These are phyloP conservation scores for Aphodius granarius DNA, from an alignment of 2,888 invertebrate genomes.

Conservation along the genomic window DNA sequence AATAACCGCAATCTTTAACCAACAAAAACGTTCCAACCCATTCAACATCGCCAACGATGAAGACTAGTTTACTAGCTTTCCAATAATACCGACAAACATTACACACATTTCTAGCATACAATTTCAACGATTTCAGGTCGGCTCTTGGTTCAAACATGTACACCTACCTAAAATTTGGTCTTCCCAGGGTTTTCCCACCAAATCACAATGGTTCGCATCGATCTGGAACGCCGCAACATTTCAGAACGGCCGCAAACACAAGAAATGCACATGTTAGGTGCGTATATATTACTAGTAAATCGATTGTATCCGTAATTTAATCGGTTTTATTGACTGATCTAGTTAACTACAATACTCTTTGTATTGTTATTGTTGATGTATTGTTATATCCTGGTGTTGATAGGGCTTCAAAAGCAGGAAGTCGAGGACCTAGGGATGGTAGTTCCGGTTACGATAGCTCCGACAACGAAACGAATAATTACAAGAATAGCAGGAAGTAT, in stretches of 20 bases:
- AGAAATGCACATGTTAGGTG: slow-evolving; percentile 27
- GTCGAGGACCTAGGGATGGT: slow-evolving; percentile 74
- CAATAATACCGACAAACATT: not conserved
- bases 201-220: slow-evolving; percentile 73
- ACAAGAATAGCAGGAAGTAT: slow-evolving; percentile 72
- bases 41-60: not conserved
- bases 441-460: slow-evolving; percentile 94
- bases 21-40: not conserved
- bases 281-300: too few species aligned
- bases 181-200: slow-evolving; percentile 89
- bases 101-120: not conserved
- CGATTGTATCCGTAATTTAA: slow-evolving; percentile 12
- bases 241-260: slow-evolving; percentile 33
- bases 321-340: slow-evolving; percentile 26
- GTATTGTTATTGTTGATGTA: slow-evolving; percentile 6
- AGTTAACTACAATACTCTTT: too few species aligned
- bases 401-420: slow-evolving; percentile 60
- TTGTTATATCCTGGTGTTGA: not conserved
- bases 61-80: not conserved
- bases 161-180: slow-evolving; percentile 90
- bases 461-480: slow-evolving; percentile 74
- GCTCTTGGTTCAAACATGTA: slow-evolving; percentile 90
- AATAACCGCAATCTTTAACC: not conserved
- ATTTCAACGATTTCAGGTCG: slow-evolving; percentile 59
- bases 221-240: slow-evolving; percentile 64